Base-by-base conservation (phyloP, 2,888 invertebrate species). In the Stenotaenia linearis region DNA sequence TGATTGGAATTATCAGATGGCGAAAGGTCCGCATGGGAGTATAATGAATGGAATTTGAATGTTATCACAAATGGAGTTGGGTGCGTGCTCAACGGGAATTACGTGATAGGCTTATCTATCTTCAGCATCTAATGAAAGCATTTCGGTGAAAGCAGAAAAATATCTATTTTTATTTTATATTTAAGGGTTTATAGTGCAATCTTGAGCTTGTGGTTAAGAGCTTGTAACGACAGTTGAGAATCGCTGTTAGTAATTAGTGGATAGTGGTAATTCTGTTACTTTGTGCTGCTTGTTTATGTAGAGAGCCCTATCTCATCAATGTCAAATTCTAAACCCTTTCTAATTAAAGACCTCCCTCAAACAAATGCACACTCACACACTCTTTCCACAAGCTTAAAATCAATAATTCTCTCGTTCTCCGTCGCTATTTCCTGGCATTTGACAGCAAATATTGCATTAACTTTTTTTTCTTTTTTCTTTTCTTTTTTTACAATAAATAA, bases 261-360 rank as follows among this genome's bases (percentile, higher is more conserved):
- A 69, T 69, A n/a, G 69, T 69, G 69, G 23, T 69, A 69, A 69
- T 69, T 69, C 69, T 69, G 25, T 69, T 69, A 69, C 69, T 69
- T 69, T 69, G 69, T 69, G 69, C 69, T 69, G 69, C 69, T 69
- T 69, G 69, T 69, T 69, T 69, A 69, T 50, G 25, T 15, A 69
- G 23, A 25, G 28, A 69, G 69, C 69, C 10, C 69, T 69, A 69
- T 69, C 69, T 69, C 69, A 69, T 69, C 69, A 69, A 69, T 69
- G 69, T 69, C 69, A 69, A 69, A 69, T 69, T 69, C 69, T 69
- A 69, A 69, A 69, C 69, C 69, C 69, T 69, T 69, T 69, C 69
- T 69, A 69, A 69, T 69, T 69, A 69, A 69, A 28, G 25, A 69
- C 69, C 69, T 69, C 69, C 69, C 69, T 69, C 69, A 69, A 69